Conservation (phyloP, 2,113 vertebrate genomes). For the Leptobrachium ailaonicum region DNA sequence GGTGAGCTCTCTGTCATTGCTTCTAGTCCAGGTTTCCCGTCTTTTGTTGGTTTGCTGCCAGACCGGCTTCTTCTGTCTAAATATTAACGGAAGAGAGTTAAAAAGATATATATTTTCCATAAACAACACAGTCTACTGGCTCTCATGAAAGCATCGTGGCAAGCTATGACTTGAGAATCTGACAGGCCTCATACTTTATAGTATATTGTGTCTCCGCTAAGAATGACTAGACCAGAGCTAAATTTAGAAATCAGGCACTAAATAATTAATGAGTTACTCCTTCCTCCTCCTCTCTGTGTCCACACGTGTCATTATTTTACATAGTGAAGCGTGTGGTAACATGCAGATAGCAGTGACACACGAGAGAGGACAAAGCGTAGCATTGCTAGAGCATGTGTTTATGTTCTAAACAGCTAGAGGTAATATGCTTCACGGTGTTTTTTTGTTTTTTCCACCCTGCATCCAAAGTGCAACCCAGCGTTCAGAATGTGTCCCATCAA, state of each 20-base stretch:
- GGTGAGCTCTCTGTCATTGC: conserved; percentile 37
- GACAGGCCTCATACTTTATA: conserved; percentile 52
- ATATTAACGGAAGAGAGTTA: conserved; percentile 58
- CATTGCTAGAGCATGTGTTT: neutral
- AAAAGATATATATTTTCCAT: conserved; percentile 43
- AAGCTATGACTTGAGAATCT: conserved; percentile 48
- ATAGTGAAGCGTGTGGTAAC: conserved; percentile 23
- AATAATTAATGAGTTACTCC: conserved; percentile 43
- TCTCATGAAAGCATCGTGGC: conserved; percentile 26
- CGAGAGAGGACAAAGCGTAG: neutral
- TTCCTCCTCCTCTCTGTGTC: conserved; percentile 7
- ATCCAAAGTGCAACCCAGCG: neutral
- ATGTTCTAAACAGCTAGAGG: neutral
- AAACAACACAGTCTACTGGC: conserved; percentile 56
- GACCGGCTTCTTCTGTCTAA: conserved; percentile 63
- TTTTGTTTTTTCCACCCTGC: neutral
- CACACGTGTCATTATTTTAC: conserved; percentile 16
- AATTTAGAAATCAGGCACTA: conserved; percentile 33
- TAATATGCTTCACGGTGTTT: neutral
- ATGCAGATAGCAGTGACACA: conserved; percentile 30
- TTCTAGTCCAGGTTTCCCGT: conserved; percentile 46
- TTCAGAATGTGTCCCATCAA: conserved; percentile 2
- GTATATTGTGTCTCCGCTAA: conserved; percentile 47
- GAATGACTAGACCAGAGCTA: conserved; percentile 47
- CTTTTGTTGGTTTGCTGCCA: conserved; percentile 55